Base-by-base conservation (phyloP, 2,113 vertebrate species). In the Callaeas wilsoni region DNA sequence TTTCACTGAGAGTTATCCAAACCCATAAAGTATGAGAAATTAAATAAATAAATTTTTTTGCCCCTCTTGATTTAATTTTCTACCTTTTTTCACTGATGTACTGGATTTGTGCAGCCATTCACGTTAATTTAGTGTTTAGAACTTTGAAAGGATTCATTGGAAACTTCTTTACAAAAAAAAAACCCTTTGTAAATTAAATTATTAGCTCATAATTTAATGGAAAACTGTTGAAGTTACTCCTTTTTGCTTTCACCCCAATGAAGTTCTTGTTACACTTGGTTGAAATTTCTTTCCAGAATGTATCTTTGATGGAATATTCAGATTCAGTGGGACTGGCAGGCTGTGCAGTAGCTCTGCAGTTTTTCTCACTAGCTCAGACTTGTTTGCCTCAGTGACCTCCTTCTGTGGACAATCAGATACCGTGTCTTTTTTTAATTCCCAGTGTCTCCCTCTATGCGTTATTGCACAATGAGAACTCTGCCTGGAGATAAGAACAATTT, bases 51-150 rank as follows among this genome's bases (percentile, higher is more conserved):
- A 5, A 3, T 14, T 7, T 14, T 39, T 17, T 3, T 11, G 1
- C 10, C 33, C 9, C 7, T 32, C 68, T 44, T 49, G 19, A 64
- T 87, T 59, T 73, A 7, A 30, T 68, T 59, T 55, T 77, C 15
- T 69, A 0, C 15, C 4, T 69, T 65, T 70, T 53, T 67, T 47
- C 27, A 27, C 80, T 3, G 2, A 33, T 12, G 1, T 44, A 5
- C n/a, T 67, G 4, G 35, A 63, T 79, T 82, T 75, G 5, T 1
- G 0, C 7, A 5, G 22, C 32, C 25, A 7, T 57, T 78, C 10
- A 8, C 33, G 19, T 53, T 62, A 52, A 42, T 50, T 75, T 47
- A 27, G 18, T 20, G 7, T 62, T 37, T 78, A 47, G 27, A 87
- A 63, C 13, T 91, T 73, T 41, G 37, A 87, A 89, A 75, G 15